Evolutionary conservation across 2,797 vertebrate genomes (phyloP).

Genomic region (Sebastes kiyomatsui): DNA sequence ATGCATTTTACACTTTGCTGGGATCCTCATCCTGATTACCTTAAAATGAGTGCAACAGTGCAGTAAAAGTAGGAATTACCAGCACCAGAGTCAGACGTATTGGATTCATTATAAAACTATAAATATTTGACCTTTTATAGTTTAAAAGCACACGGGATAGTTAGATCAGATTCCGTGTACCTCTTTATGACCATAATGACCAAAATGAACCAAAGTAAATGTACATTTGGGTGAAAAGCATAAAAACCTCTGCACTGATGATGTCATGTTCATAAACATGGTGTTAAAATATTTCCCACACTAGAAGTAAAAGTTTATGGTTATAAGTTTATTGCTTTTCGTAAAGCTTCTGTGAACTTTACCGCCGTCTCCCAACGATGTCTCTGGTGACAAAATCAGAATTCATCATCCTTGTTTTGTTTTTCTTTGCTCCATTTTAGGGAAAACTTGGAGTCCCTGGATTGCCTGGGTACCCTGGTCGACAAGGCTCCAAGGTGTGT

Average conservation of each 20-base stretch:
- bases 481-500: constrained; percentile 95
- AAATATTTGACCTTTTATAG: background rate
- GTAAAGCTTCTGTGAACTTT: constrained; percentile 36
- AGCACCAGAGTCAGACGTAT: background rate
- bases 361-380: background rate
- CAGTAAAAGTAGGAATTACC: background rate
- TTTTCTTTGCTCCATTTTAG: constrained; percentile 72
- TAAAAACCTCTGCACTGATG: constrained; percentile 1
- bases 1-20: background rate
- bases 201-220: constrained; percentile 17
- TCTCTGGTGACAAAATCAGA: constrained; percentile 23
- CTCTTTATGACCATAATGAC: constrained; percentile 15
- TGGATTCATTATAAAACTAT: background rate
- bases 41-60: background rate
- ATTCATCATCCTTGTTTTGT: constrained; percentile 16
- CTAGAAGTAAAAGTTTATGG: constrained; percentile 32
- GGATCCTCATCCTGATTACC: background rate
- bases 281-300: constrained; percentile 1
- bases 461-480: constrained; percentile 96
- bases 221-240: constrained; percentile 2
- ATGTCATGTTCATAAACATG: constrained; percentile 43
- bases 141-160: background rate
- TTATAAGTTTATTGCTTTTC: constrained; percentile 38
- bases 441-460: constrained; percentile 98
- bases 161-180: constrained; percentile 16